These are phyloP conservation scores for Leucophora obtusa DNA, from an alignment of 2,888 invertebrate species.

Conservation along the genomic window DNA sequence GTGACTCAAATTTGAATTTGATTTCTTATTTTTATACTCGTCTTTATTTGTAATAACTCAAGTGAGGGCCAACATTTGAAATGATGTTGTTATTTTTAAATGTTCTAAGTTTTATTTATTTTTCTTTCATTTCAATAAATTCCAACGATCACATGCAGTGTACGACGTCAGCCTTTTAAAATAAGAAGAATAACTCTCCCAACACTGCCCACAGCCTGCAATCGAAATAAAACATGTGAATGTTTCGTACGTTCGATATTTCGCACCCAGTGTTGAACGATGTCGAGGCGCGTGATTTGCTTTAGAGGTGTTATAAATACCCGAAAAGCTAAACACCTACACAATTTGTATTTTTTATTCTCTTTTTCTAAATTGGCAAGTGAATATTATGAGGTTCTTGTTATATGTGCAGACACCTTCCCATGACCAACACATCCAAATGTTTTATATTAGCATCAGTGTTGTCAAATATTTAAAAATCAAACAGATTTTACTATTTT, in stretches of 20 bases:
- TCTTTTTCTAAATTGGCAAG: conserved; percentile 6
- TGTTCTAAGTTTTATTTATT: conserved; percentile 7
- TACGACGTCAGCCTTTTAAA: conserved; percentile 53
- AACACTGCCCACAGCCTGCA: conserved; percentile 45
- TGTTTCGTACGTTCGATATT: conserved; percentile 32
- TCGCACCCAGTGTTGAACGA: conserved; percentile 37
- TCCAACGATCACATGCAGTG: conserved; percentile 62
- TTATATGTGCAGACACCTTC: background rate
- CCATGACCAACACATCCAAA: background rate
- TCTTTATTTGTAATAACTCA: background rate
- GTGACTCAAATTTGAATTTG: background rate
- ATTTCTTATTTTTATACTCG: background rate
- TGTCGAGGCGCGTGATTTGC: conserved; percentile 60
- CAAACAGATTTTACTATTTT: no score
- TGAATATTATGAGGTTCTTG: conserved; percentile 8
- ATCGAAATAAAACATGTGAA: conserved; percentile 59
- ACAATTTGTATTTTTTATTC: conserved; percentile 5
- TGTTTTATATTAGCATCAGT: background rate
- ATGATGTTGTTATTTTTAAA: conserved; percentile 13
- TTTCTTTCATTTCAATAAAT: conserved; percentile 43
- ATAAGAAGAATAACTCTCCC: conserved; percentile 43
- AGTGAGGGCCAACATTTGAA: conserved; percentile 37
- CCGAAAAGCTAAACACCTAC: conserved; percentile 47
- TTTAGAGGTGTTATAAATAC: conserved; percentile 51
- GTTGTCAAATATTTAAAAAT: background rate